phyloP scores from a whole-genome alignment of 2,113 vertebrate genomes.

The Hymenochirus boettgeri region DNA sequence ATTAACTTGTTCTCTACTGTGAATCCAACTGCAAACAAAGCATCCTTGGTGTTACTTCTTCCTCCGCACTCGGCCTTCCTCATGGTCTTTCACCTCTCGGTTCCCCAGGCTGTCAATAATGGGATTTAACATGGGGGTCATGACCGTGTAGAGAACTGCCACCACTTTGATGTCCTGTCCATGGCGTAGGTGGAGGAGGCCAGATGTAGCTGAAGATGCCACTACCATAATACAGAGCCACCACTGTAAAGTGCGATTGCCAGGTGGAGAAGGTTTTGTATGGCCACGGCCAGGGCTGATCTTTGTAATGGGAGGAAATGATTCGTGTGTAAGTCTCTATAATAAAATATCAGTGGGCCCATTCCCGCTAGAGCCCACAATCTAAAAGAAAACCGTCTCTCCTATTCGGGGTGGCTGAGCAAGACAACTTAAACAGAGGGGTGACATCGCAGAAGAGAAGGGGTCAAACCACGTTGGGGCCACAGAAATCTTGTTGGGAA shows the following conservation, averaged over 20 bases:
- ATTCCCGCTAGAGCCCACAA: conserved; percentile 2
- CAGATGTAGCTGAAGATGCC: conserved; percentile 2
- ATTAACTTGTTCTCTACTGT: too few species aligned
- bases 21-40: too few species aligned
- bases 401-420: not conserved
- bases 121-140: conserved; percentile 3
- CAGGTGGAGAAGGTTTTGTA: conserved; percentile 19
- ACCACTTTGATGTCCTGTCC: not conserved
- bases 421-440: not conserved
- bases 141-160: not conserved
- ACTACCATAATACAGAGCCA: conserved; percentile 6
- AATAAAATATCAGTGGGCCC: conserved; percentile 9
- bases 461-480: not conserved
- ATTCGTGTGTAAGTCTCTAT: not conserved
- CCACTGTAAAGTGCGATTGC: conserved; percentile 11
- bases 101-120: conserved; percentile 20
- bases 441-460: not conserved
- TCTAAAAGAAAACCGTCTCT: not conserved
- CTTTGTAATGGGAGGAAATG: not conserved
- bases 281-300: not conserved
- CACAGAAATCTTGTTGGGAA: not conserved
- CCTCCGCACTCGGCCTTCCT: too few species aligned
- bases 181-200: not conserved
- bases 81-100: conserved; percentile 11
- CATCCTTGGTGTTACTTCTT: too few species aligned